Base-by-base conservation (phyloP, 2,797 vertebrate genomes). In the Darevskia mixta region DNA sequence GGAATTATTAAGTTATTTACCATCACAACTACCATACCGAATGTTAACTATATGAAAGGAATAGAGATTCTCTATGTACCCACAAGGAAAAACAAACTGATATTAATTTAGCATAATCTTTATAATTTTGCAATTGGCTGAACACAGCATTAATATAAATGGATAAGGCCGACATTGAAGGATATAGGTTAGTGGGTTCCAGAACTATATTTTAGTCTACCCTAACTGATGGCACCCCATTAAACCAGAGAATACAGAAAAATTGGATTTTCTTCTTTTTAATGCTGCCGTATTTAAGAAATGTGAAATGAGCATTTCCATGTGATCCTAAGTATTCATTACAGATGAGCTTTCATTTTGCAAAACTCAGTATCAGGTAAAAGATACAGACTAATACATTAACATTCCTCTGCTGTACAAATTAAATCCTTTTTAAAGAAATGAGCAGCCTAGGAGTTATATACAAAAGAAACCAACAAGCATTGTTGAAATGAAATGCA, bases 351-450 rank as follows among this genome's bases (percentile, higher is more conserved):
- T 97, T 97, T 97, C 96, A 95, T 96, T 96, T 96, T 96, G 97
- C 96, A 96, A 96, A 97, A 96, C 94, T 97, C 95, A 97, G 94
- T 96, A 97, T 97, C 96, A 97, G 97, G 97, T 97, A 97, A 98
- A 97, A 97, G 97, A 98, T 97, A 98, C 96, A 97, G 97, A 97
- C 97, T 97, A 97, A 98, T 97, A 97, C 97, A 97, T 96, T 96
- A 98, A 98, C 98, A 98, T 98, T 98, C 98, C 97, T 98, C 97
- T 95, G 98, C 98, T 98, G 98, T 98, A 98, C 98, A 98, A 97
- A 98, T 98, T 97, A 97, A 98, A 98, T 98, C 97, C 98, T 98
- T 96, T 97, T 98, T 96, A 98, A 97, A 97, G 97, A 98, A 98
- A 97, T 97, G 96, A 98, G 98, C 98, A 97, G 97, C 97, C 97